Conservation (phyloP, 1,140 invertebrate species). For the Luehdorfia chinensis region DNA sequence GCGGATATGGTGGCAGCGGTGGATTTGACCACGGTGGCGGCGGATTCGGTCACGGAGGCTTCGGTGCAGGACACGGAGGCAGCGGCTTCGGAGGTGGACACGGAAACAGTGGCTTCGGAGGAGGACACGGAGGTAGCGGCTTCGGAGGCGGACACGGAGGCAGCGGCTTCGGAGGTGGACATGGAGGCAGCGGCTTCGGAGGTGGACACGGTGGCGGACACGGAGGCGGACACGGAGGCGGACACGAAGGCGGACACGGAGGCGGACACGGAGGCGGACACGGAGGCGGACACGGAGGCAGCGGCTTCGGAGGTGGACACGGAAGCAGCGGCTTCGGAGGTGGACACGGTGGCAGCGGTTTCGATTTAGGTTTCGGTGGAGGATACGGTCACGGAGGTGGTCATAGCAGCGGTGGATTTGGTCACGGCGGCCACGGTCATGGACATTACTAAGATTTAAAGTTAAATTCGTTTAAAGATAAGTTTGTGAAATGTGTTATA, state of each 20-base stretch:
- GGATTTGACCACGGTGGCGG: slow-evolving; percentile 13
- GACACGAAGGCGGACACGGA: slow-evolving; percentile 11
- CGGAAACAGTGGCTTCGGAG: slow-evolving; percentile 12
- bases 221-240: slow-evolving; percentile 14
- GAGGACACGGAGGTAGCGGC: slow-evolving; percentile 14
- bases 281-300: slow-evolving; percentile 3
- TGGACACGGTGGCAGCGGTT: slow-evolving; percentile 6
- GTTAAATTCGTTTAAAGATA: no score
- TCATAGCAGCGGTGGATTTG: no score
- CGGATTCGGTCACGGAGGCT: slow-evolving; percentile 16
- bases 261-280: not conserved
- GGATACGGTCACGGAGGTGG: slow-evolving; percentile 20
- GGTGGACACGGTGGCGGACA: slow-evolving; percentile 5
- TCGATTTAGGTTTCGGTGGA: slow-evolving; percentile 7
- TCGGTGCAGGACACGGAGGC: slow-evolving; percentile 19
- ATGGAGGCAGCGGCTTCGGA: slow-evolving; percentile 6
- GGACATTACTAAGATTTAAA: slow-evolving; percentile 7
- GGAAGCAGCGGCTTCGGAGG: slow-evolving; percentile 6
- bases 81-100: slow-evolving; percentile 16
- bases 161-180: slow-evolving; percentile 18
- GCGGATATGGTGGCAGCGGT: slow-evolving; percentile 11
- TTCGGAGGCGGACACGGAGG: slow-evolving; percentile 16
- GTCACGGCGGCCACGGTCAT: no score
- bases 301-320: no score
- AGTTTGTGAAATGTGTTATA: no score